Conservation (phyloP, 2,113 vertebrate species). For the Speoplatyrhinus poulsoni region DNA sequence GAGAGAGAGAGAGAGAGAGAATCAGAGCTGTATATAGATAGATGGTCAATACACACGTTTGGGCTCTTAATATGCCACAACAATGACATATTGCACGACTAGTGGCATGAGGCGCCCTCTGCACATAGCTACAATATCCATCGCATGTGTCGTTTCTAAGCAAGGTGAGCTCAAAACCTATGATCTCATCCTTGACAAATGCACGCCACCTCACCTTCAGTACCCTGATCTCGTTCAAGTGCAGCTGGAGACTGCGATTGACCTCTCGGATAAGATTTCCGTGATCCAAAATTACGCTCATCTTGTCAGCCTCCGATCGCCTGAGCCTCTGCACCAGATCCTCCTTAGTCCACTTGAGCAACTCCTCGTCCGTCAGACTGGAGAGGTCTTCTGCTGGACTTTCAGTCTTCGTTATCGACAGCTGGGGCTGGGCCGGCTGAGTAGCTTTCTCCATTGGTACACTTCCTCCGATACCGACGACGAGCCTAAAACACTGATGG, state of each 20-base stretch:
- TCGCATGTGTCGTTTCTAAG: constrained; percentile 47
- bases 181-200: constrained; percentile 65
- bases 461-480: constrained; percentile 61
- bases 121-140: constrained; percentile 16
- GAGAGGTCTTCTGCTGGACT: constrained; percentile 87
- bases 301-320: constrained; percentile 94
- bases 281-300: constrained; percentile 98
- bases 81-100: constrained; percentile 12
- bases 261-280: constrained; percentile 98
- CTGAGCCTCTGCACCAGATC: constrained; percentile 91
- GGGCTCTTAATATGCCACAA: constrained; percentile 29
- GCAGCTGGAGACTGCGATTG: constrained; percentile 95
- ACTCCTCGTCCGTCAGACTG: constrained; percentile 90
- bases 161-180: constrained; percentile 68
- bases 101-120: constrained; percentile 17
- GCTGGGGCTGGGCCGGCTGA: constrained; percentile 65
- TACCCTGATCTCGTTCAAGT: constrained; percentile 95
- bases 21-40: not conserved
- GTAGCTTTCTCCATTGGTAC: constrained; percentile 74
- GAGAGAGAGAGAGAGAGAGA: not conserved
- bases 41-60: too few relatives aligned
- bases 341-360: constrained; percentile 94
- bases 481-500: constrained; percentile 61
- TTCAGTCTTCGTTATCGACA: constrained; percentile 77
- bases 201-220: constrained; percentile 87